phyloP scores from a whole-genome alignment of 2,113 vertebrate species.

The Triplophysa tibetana region DNA sequence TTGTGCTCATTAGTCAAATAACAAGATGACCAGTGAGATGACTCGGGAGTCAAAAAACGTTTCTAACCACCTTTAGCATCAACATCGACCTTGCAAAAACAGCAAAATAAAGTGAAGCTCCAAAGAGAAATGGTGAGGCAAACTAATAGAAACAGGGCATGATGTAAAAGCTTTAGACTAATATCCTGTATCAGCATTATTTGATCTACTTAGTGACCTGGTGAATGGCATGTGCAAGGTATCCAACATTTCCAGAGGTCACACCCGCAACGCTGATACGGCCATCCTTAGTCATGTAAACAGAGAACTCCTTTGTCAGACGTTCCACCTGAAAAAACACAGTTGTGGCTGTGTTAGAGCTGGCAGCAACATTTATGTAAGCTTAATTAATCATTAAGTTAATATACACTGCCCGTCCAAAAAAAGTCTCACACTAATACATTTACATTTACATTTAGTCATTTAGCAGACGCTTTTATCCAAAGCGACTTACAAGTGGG shows the following conservation, averaged over 20 bases:
- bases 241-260: constrained; percentile 86
- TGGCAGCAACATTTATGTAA: neutral
- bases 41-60: neutral
- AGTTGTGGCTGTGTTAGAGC: neutral
- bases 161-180: neutral
- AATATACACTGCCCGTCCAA: neutral
- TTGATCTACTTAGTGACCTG: constrained; percentile 87
- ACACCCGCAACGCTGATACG: constrained; percentile 95
- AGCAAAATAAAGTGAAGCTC: constrained; percentile 28
- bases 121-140: neutral
- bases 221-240: constrained; percentile 91
- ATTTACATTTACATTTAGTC: too few species aligned
- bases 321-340: constrained; percentile 82
- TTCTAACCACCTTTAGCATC: neutral
- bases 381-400: neutral
- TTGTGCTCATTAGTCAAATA: constrained; percentile 14
- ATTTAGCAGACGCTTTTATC: too few species aligned
- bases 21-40: neutral
- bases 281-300: constrained; percentile 98
- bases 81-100: constrained; percentile 11
- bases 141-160: constrained; percentile 12
- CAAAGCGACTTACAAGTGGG: too few species aligned
- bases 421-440: too few species aligned
- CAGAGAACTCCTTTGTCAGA: constrained; percentile 90
- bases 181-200: neutral